Base-by-base conservation (phyloP, 2,888 invertebrate genomes). In the Macaria liturata region DNA sequence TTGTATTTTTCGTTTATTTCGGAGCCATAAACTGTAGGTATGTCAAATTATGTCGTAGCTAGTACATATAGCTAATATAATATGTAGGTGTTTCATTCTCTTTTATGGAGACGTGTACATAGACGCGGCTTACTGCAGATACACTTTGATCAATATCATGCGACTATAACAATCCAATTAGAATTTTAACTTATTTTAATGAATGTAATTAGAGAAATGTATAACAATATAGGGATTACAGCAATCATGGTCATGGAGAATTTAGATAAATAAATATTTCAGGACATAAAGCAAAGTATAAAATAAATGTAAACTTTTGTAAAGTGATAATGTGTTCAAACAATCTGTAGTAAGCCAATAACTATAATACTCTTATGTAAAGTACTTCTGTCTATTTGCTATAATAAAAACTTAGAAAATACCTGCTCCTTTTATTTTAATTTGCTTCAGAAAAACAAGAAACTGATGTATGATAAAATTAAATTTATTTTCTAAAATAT, bases 361-460 rank as follows among this genome's bases (percentile, higher is more conserved):
- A 58, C 53, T 32, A 60, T 34, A 57, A 58, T 62, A 65, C 59
- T 68, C 66, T 64, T 72, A 53, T 76, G 71, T 74, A 74, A 75
- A 71, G 65, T 76, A 69, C 68, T 75, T 71, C 58, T 72, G 61
- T 67, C 69, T 74, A 62, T 78, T 79, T 75, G 75, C 73, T 77
- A 82, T 81, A 78, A 42, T 42, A 42, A 42, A 81, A 81, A 54
- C 65, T 55, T 54, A 62, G 57, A 59, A 68, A 64, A 57, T 49
- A 58, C 20, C 20, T 20, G 20, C 53, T 42, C 3, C 9, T 54
- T 63, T 49, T 46, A 53, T 20, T 32, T 43, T 20, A 8, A 42
- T 42, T n/a, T 8, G 39, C 8, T 39, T 39, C 39, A 3, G 1
- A 39, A 39, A 39, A 39, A 39, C 8, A 39, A 8, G 5, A 39